phyloP scores from a whole-genome alignment of 2,888 invertebrate genomes.

The Toxonevra muliebris region DNA sequence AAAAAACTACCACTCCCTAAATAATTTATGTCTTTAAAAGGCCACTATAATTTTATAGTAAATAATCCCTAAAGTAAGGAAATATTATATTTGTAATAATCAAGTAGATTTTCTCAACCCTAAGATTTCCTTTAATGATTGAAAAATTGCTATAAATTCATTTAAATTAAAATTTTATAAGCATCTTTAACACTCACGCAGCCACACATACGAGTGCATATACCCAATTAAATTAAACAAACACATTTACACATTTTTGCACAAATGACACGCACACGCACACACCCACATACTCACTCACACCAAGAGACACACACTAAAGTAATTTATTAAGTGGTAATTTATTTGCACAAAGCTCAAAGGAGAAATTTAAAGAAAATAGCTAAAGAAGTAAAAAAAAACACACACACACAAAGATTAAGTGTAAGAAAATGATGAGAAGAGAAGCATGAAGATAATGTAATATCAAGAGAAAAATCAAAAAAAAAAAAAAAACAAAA shows the following conservation, averaged over 20 bases:
- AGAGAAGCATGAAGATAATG: slow-evolving; percentile 1
- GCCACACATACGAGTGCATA: too few relatives aligned
- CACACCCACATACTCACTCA: slow-evolving; percentile 28
- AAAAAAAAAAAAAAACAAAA: neutral
- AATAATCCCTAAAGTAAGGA: too few relatives aligned
- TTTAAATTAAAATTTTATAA: too few relatives aligned
- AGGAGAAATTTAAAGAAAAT: slow-evolving; percentile 37
- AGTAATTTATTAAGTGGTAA: slow-evolving; percentile 50
- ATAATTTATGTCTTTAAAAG: too few relatives aligned
- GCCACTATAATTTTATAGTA: too few relatives aligned
- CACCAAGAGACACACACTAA: slow-evolving; percentile 26
- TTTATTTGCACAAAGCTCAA: slow-evolving; percentile 44
- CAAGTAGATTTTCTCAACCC: too few relatives aligned
- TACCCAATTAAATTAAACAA: slow-evolving; percentile 23
- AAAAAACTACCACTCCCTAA: too few relatives aligned
- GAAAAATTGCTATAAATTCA: too few relatives aligned
- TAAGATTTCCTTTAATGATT: too few relatives aligned
- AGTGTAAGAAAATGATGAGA: neutral
- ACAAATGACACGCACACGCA: slow-evolving; percentile 5
- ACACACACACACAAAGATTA: slow-evolving; percentile 15
- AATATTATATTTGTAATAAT: too few relatives aligned
- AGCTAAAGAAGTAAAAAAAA: neutral
- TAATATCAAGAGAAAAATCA: neutral
- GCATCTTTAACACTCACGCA: too few relatives aligned
- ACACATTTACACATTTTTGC: slow-evolving; percentile 20